Evolutionary conservation across 1,140 invertebrate species (phyloP), one percentile per base, ranked within the genome.

Genomic region (Leucophenga varia): DNA sequence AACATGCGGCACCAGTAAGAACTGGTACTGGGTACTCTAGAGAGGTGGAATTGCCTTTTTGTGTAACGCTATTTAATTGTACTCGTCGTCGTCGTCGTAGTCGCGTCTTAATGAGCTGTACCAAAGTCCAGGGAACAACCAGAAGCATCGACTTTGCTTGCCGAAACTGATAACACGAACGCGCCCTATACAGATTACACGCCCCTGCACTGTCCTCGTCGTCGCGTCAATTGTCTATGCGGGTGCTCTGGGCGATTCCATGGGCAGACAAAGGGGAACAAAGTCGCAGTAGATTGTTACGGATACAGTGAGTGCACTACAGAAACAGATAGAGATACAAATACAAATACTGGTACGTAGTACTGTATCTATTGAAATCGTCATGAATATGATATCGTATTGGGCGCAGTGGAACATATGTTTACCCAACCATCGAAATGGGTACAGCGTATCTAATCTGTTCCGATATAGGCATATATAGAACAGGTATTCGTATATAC

Each of bases 111-210:
- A 54, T 41, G 42, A 54, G 42, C 51, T 50, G 20, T 36, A 36
- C 18, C 52, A 54, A 54, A 54, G 52, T 54, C 52, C 52, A 51
- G 30, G 21, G 13, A 31, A 31, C 35, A 38, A 40, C 36, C 20
- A 50, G 43, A 39, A 46, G 32, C 40, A 43, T 21, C 47, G 32
- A 36, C 32, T 36, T 12, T 9, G n/a, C 14, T 13, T 34, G 18
- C 25, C 17, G n/a, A 43, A 17, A n/a, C n/a, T 52, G 49, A 52
- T 52, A 52, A 52, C n/a, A 32, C 9, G n/a, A 19, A 8, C 9
- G 7, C 18, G 12, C n/a, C 17, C 28, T 35, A 25, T 14, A 35
- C 17, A 40, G 35, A 34, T 12, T n/a, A n/a, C n/a, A n/a, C n/a
- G n/a, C n/a, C n/a, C n/a, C n/a, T n/a, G n/a, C n/a, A n/a, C n/a